phyloP scores from a whole-genome alignment of 2,888 invertebrate genomes.

The Agriopis marginaria region DNA sequence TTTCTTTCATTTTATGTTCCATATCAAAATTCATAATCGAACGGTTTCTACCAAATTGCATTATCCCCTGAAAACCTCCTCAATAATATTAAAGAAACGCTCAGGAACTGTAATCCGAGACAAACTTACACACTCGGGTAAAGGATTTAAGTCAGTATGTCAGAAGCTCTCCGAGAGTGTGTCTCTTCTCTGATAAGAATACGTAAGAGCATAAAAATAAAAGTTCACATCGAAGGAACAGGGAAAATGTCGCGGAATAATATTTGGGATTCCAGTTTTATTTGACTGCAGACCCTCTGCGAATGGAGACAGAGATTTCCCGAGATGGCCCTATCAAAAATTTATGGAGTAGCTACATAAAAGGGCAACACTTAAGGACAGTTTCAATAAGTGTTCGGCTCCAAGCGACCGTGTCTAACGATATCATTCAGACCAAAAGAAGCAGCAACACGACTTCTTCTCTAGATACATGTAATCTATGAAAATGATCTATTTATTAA shows the following conservation, averaged over 20 bases:
- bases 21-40: constrained; percentile 28
- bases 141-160: constrained; percentile 82
- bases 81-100: constrained; percentile 58
- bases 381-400: constrained; percentile 82
- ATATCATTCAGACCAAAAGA: constrained; percentile 41
- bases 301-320: constrained; percentile 85
- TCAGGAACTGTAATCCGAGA: constrained; percentile 65
- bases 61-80: constrained; percentile 48
- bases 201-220: constrained; percentile 85
- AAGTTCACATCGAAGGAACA: constrained; percentile 84
- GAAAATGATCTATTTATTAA: too few species aligned
- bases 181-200: constrained; percentile 84
- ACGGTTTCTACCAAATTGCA: constrained; percentile 22
- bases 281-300: constrained; percentile 84
- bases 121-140: constrained; percentile 69
- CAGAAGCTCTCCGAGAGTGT: constrained; percentile 79
- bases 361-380: constrained; percentile 85
- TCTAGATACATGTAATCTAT: not conserved
- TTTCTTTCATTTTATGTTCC: not conserved
- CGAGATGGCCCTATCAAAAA: constrained; percentile 86
- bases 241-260: constrained; percentile 84
- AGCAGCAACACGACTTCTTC: not conserved
- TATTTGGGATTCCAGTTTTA: constrained; percentile 86
- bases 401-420: constrained; percentile 66
- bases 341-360: constrained; percentile 86